phyloP scores from a whole-genome alignment of 2,888 invertebrate species.

The Drosophila acutilabella region DNA sequence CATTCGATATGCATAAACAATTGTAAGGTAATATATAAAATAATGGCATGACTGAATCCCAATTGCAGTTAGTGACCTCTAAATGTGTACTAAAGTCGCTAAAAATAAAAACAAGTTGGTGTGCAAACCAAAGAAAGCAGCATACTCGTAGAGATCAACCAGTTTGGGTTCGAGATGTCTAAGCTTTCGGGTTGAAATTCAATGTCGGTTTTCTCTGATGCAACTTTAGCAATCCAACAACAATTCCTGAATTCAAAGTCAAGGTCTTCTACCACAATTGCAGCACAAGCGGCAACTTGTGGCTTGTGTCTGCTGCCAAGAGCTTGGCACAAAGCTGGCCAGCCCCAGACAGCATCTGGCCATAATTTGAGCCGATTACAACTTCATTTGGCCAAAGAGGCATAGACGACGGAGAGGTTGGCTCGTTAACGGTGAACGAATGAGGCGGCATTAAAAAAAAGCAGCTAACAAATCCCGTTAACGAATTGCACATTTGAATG shows the following conservation, averaged over 20 bases:
- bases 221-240: conserved; percentile 40
- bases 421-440: conserved; percentile 12
- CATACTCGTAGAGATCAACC: conserved; percentile 48
- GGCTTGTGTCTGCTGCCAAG: neutral
- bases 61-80: conserved; percentile 41
- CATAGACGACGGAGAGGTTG: conserved; percentile 3
- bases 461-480: conserved; percentile 7
- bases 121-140: conserved; percentile 57
- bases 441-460: conserved; percentile 2
- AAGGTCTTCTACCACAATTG: conserved; percentile 63
- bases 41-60: conserved; percentile 22
- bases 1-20: conserved; percentile 8
- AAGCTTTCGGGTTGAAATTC: neutral
- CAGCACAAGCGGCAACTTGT: conserved; percentile 4
- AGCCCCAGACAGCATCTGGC: conserved; percentile 51
- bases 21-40: neutral
- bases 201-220: conserved; percentile 39
- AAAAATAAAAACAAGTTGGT: conserved; percentile 11
- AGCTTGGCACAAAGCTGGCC: conserved; percentile 10
- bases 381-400: conserved; percentile 42
- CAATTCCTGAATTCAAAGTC: conserved; percentile 71
- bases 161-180: conserved; percentile 40
- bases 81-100: conserved; percentile 3
- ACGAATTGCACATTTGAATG: conserved; percentile 39
- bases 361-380: conserved; percentile 73